Conservation (phyloP, 2,113 vertebrate genomes). For the Caretta caretta region DNA sequence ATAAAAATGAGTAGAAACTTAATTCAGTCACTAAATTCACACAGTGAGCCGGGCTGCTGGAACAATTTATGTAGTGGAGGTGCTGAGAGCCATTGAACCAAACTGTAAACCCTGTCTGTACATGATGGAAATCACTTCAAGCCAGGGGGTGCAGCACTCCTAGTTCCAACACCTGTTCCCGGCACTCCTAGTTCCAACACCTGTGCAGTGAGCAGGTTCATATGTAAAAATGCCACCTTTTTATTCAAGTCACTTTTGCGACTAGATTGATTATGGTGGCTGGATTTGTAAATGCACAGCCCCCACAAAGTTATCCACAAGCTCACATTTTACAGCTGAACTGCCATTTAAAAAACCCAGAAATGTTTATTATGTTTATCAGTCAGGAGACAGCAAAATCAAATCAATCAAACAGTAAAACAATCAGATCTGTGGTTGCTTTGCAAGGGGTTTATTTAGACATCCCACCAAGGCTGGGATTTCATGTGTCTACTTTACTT, state of each 20-base stretch:
- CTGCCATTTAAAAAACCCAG: not conserved
- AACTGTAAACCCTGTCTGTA: too few relatives aligned
- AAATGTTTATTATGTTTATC: not conserved
- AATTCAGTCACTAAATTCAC: not conserved
- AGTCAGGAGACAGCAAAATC: not conserved
- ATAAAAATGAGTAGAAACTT: not conserved
- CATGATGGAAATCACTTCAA: too few relatives aligned
- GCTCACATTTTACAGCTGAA: not conserved
- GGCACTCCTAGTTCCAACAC: too few relatives aligned
- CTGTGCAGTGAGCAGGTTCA: not conserved
- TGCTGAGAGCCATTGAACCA: too few relatives aligned
- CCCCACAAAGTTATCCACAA: not conserved
- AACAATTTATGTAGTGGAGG: too few relatives aligned
- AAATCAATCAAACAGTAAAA: not conserved
- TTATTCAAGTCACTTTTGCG: not conserved
- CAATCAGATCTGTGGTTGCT: not conserved
- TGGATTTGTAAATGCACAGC: not conserved
- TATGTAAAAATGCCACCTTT: not conserved
- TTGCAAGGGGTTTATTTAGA: not conserved
- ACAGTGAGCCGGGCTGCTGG: not conserved
- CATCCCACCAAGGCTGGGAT: rapidly evolving
- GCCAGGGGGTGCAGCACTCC: too few relatives aligned
- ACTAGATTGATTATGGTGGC: not conserved
- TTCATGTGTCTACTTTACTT: rapidly evolving
- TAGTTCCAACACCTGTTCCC: not conserved